A percentile compares a stretch with the other conserved stretches of the same genome.
Conservation (phyloP, 2,797 vertebrate genomes). For the Adelosebastes latens region DNA sequence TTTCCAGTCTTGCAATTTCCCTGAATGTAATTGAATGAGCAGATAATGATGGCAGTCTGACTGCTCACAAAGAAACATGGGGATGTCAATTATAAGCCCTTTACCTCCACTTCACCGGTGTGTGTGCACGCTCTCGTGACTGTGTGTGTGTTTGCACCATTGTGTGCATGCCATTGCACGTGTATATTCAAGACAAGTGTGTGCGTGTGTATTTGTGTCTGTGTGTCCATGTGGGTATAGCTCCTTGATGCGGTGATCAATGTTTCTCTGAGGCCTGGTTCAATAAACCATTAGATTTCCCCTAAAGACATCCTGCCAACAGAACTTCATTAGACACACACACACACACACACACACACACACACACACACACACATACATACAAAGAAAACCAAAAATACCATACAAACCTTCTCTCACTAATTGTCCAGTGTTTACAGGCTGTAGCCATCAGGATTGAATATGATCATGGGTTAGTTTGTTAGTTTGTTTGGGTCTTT, state of each 20-base stretch:
- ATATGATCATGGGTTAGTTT: background rate
- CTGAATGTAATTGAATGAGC: constrained; percentile 58
- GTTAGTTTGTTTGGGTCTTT: background rate
- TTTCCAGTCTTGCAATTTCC: constrained; percentile 34
- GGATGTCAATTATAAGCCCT: constrained; percentile 61
- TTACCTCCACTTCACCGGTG: constrained; percentile 43
- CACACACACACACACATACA: constrained; percentile 14
- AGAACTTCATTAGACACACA: constrained; percentile 68
- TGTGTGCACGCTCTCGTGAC: background rate
- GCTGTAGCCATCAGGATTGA: background rate
- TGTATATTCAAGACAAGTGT: constrained; percentile 4
- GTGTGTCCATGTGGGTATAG: constrained; percentile 29
- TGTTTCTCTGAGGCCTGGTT: constrained; percentile 65
- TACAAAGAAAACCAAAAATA: constrained; percentile 29
- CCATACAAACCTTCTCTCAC: constrained; percentile 9
- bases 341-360: constrained; percentile 2
- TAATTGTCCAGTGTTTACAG: constrained; percentile 56
- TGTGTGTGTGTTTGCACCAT: background rate
- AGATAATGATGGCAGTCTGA: constrained; percentile 42
- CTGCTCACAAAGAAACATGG: constrained; percentile 49
- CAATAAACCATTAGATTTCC: constrained; percentile 74
- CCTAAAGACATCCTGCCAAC: constrained; percentile 72
- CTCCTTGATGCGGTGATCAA: constrained; percentile 74
- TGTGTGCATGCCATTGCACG: background rate
- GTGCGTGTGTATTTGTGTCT: constrained; percentile 8